A percentile compares a stretch with the other conserved stretches of the same genome.
phyloP scores from a whole-genome alignment of 2,797 vertebrate genomes.

The Artibeus jamaicensis region DNA sequence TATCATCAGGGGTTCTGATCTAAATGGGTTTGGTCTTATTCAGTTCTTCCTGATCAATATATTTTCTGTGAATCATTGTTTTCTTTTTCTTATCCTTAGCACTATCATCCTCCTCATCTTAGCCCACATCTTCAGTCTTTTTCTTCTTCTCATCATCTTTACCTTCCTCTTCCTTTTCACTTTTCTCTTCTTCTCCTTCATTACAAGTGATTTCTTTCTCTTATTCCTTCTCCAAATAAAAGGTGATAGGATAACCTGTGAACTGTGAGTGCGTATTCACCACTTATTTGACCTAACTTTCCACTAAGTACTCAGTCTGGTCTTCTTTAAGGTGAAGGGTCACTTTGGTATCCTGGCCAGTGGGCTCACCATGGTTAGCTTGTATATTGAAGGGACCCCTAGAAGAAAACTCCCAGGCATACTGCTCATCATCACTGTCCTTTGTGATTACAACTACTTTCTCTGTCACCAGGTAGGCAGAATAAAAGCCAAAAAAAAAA shows the following conservation, averaged over 20 bases:
- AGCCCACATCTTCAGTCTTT: conserved; percentile 94
- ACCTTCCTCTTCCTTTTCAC: conserved; percentile 89
- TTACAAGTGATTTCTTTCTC: conserved; percentile 97
- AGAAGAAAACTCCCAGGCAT: too few species aligned
- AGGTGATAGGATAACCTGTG: too few species aligned
- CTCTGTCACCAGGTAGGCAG: too few species aligned
- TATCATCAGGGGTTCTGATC: conserved; percentile 96
- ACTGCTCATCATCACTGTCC: too few species aligned
- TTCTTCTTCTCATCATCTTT: conserved; percentile 90
- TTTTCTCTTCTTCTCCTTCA: conserved; percentile 93
- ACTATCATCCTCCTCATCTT: conserved; percentile 92
- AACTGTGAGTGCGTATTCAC: too few species aligned
- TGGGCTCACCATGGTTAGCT: too few species aligned
- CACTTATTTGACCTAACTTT: too few species aligned
- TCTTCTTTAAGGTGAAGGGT: too few species aligned
- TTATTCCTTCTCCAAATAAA: conserved; percentile 60
- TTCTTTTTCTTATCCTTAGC: conserved; percentile 92
- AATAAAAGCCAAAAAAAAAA: conserved; percentile 92
- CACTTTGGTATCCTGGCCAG: too few species aligned
- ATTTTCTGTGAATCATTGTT: conserved; percentile 81
- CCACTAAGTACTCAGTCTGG: too few species aligned
- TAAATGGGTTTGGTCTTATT: conserved; percentile 98
- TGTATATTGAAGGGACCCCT: too few species aligned
- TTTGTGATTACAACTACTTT: too few species aligned
- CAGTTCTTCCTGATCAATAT: conserved; percentile 94